Conservation (phyloP, 1,140 invertebrate species). For the Arctopsyche grandis region DNA sequence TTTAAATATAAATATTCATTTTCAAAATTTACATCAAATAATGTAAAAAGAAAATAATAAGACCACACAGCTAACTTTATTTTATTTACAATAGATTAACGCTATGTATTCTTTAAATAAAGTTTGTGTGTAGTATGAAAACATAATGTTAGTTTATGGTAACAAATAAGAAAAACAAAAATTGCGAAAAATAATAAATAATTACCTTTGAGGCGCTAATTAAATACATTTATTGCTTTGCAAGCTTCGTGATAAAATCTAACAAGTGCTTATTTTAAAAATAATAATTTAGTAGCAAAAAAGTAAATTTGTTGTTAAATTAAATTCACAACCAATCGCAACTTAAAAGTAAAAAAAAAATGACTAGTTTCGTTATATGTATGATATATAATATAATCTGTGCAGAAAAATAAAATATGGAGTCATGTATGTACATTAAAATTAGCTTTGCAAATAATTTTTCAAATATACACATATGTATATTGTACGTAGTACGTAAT, state of each 20-base stretch:
- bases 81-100: background rate
- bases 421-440: background rate
- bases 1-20: constrained; percentile 11
- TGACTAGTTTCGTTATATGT: background rate
- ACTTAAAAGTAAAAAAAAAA: constrained; percentile 4
- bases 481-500: background rate
- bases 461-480: background rate
- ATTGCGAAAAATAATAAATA: background rate
- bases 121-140: background rate
- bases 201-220: constrained; percentile 44
- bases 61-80: background rate
- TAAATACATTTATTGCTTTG: constrained; percentile 53
- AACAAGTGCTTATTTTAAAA: constrained; percentile 44
- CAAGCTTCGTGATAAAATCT: constrained; percentile 51
- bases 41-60: background rate
- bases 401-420: background rate
- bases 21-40: background rate
- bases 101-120: too few species aligned
- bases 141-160: background rate
- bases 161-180: background rate
- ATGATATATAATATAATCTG: background rate
- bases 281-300: background rate
- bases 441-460: background rate
- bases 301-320: constrained; percentile 26
- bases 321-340: constrained; percentile 25